Conservation (phyloP, 2,113 vertebrate genomes). For the Gopherus flavomarginatus region DNA sequence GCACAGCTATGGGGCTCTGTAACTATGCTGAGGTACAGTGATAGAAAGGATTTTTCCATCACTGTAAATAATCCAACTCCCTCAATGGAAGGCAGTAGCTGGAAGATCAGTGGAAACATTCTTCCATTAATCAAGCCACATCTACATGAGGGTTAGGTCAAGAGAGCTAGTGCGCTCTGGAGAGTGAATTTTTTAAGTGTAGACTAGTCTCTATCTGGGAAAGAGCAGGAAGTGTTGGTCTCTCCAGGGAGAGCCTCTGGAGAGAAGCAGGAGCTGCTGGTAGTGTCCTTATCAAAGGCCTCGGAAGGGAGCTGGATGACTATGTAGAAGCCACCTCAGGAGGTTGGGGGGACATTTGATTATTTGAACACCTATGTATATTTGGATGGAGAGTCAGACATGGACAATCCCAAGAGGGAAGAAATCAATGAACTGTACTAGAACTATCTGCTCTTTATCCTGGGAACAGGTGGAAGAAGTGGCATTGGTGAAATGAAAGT, state of each 20-base stretch:
- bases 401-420: fast-evolving
- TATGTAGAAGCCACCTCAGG: background rate
- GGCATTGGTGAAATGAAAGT: background rate
- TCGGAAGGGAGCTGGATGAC: background rate
- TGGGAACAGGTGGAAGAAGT: background rate
- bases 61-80: background rate
- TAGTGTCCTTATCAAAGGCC: background rate
- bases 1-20: too few species aligned
- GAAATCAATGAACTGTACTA: background rate
- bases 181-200: too few species aligned
- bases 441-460: background rate
- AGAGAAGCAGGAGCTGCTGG: background rate
- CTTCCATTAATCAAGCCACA: background rate
- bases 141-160: background rate
- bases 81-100: background rate
- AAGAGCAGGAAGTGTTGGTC: background rate
- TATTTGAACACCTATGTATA: background rate
- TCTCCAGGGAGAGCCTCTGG: background rate
- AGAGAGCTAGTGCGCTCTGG: background rate
- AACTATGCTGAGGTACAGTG: too few species aligned
- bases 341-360: background rate
- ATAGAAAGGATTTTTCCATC: background rate
- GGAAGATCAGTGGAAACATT: background rate
- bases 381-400: background rate
- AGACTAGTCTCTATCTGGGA: background rate